Evolutionary conservation across 2,888 invertebrate species (phyloP).

Genomic region (Flabesymbios commensalis): DNA sequence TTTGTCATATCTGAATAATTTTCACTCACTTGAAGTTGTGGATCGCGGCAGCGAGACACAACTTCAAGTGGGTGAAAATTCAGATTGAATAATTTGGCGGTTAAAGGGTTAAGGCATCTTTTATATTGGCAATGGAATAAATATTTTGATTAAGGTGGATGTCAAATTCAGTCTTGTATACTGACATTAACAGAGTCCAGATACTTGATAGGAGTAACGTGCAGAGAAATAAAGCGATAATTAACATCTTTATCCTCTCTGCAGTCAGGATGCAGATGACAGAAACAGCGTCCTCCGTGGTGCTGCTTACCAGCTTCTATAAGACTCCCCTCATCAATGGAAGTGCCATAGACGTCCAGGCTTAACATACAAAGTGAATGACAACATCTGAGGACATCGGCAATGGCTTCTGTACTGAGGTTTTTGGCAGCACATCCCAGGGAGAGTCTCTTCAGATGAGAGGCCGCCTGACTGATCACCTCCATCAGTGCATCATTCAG

Average conservation of each 20-base stretch:
- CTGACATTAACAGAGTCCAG: conserved; percentile 1
- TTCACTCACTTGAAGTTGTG: no score
- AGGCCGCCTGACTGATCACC: neutral
- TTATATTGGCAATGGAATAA: no score
- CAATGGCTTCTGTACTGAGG: neutral
- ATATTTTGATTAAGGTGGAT: no score
- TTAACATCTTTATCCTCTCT: neutral
- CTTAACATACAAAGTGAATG: neutral
- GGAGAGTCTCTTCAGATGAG: neutral
- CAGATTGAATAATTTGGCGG: no score
- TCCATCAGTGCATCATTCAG: neutral
- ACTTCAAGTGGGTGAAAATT: no score
- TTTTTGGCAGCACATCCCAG: neutral
- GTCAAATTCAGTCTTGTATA: neutral
- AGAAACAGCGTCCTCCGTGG: neutral
- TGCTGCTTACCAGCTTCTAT: neutral
- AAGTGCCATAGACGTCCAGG: neutral
- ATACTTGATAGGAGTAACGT: conserved; percentile 1
- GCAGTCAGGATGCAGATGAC: neutral
- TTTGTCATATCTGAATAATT: no score
- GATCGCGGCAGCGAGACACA: no score
- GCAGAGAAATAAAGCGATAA: neutral
- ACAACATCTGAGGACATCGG: neutral
- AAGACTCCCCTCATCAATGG: neutral
- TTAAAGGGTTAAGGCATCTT: no score